These are phyloP conservation scores for Chlorops oryzae DNA, from an alignment of 1,140 invertebrate species.

Conservation along the genomic window DNA sequence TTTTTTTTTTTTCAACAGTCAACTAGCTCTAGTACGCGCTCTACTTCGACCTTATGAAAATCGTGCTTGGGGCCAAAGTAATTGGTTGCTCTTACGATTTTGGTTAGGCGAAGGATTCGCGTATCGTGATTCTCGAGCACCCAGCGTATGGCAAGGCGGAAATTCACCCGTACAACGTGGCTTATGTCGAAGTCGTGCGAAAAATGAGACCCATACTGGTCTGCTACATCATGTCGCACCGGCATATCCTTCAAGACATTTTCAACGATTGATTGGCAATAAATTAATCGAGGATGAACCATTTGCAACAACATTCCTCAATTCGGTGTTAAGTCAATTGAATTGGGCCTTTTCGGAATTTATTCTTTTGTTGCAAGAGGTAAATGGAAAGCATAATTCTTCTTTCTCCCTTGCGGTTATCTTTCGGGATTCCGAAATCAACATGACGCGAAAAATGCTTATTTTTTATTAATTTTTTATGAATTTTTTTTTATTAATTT, in stretches of 20 bases:
- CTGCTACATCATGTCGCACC: slow-evolving; percentile 44
- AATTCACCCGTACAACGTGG: slow-evolving; percentile 29
- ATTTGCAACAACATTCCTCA: slow-evolving; percentile 61
- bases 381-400: too few relatives aligned
- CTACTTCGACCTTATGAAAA: slow-evolving; percentile 74
- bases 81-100: slow-evolving; percentile 76
- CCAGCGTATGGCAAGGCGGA: slow-evolving; percentile 43
- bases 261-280: slow-evolving; percentile 45
- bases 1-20: slow-evolving; percentile 39
- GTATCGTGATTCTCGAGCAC: slow-evolving; percentile 58
- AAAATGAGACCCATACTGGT: slow-evolving; percentile 45
- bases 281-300: slow-evolving; percentile 46
- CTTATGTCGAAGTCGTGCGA: slow-evolving; percentile 40
- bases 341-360: slow-evolving; percentile 89
- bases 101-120: slow-evolving; percentile 81
- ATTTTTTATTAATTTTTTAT: background rate
- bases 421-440: background rate
- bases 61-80: slow-evolving; percentile 78
- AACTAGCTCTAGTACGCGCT: slow-evolving; percentile 58
- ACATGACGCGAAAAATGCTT: background rate
- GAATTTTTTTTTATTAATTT: too few relatives aligned
- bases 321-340: slow-evolving; percentile 73
- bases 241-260: slow-evolving; percentile 41
- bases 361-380: slow-evolving; percentile 78
- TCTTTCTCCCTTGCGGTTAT: too few relatives aligned